Conservation (phyloP, 1,140 invertebrate genomes). For the Pseudomyrmex dendroicus region DNA sequence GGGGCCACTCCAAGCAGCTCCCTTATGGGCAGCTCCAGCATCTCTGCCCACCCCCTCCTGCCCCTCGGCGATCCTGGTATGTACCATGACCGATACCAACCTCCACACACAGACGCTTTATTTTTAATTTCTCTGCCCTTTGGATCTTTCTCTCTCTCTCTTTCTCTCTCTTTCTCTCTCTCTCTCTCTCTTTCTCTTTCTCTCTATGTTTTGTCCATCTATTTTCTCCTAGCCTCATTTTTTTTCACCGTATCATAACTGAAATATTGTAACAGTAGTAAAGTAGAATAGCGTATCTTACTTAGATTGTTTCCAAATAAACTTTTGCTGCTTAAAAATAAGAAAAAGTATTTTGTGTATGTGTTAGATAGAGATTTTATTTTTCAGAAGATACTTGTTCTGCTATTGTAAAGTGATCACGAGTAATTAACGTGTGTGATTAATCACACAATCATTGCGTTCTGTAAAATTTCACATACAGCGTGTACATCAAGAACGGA, state of each 20-base stretch:
- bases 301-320: slow-evolving; percentile 75
- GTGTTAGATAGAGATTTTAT: not conserved
- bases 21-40: slow-evolving; percentile 90
- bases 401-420: slow-evolving; percentile 15
- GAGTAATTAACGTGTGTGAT: not conserved
- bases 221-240: slow-evolving; percentile 59
- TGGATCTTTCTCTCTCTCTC: slow-evolving; percentile 52
- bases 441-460: slow-evolving; percentile 3
- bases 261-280: slow-evolving; percentile 78
- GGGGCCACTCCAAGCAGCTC: slow-evolving; percentile 87
- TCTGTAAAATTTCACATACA: not conserved
- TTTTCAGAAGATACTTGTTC: not conserved
- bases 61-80: slow-evolving; percentile 90
- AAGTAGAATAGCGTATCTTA: slow-evolving; percentile 76
- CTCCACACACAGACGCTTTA: slow-evolving; percentile 76
- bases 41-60: slow-evolving; percentile 93
- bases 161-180: slow-evolving; percentile 54
- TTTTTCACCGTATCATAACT: slow-evolving; percentile 72
- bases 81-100: slow-evolving; percentile 85
- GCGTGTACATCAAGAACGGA: not conserved
- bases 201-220: not conserved
- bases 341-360: not conserved
- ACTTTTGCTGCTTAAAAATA: slow-evolving; percentile 36
- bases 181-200: slow-evolving; percentile 47
- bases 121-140: slow-evolving; percentile 60